Conservation (phyloP, 2,113 vertebrate genomes). For the Corydoras sp. region DNA sequence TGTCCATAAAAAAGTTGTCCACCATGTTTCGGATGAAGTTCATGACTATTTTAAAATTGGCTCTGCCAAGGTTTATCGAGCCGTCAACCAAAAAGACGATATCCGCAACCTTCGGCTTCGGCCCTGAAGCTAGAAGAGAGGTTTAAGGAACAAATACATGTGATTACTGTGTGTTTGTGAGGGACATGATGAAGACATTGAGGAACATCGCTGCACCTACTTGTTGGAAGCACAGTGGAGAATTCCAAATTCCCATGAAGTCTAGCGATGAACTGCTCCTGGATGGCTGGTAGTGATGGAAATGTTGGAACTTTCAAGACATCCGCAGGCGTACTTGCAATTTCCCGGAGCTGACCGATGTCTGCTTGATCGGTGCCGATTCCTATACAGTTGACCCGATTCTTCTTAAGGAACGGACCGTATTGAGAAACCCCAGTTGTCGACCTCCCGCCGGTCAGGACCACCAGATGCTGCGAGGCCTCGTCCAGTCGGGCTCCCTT, state of each 20-base stretch:
- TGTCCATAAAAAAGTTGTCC: constrained; percentile 75
- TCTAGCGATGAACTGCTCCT: constrained; percentile 57
- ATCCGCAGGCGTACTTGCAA: constrained; percentile 62
- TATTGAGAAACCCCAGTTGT: constrained; percentile 70
- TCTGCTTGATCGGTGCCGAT: constrained; percentile 71
- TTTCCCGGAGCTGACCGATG: constrained; percentile 65
- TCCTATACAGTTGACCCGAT: constrained; percentile 71
- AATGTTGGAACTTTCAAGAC: constrained; percentile 74
- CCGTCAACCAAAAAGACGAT: constrained; percentile 93
- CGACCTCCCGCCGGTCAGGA: constrained; percentile 82
- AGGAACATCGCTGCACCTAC: constrained; percentile 49
- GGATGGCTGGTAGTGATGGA: constrained; percentile 62
- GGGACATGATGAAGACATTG: not conserved
- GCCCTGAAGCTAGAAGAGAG: constrained; percentile 27
- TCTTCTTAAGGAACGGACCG: constrained; percentile 63
- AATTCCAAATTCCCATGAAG: constrained; percentile 43
- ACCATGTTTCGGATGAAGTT: constrained; percentile 75
- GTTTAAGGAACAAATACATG: constrained; percentile 19
- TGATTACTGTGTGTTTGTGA: not conserved
- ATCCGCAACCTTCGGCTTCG: constrained; percentile 75
- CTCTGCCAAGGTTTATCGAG: constrained; percentile 83
- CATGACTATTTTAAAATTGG: constrained; percentile 77
- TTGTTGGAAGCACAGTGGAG: not conserved
- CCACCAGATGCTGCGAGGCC: constrained; percentile 84
- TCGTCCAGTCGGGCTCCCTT: constrained; percentile 77